Base-by-base conservation (phyloP, 64 coral and sea anemone genomes). In the Dendronephthya gigantea region DNA sequence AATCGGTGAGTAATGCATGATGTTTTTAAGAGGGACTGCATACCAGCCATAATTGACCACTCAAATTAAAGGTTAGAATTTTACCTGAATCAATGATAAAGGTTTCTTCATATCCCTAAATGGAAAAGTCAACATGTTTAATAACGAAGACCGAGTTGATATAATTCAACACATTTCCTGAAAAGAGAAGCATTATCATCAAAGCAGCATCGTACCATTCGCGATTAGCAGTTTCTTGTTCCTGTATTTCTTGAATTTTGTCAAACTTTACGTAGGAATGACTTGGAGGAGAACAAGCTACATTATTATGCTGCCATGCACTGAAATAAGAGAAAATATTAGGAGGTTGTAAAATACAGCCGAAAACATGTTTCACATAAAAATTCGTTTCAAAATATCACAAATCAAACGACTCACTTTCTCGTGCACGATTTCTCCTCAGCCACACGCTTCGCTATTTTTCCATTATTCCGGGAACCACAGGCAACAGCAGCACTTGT, bases 41-140 rank as follows among this genome's bases (percentile, higher is more conserved):
- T n/a, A n/a, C n/a, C n/a, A n/a, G 58, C 2, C 58, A 66, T 5
- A 66, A 66, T 6, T n/a, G 6, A 66, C 58, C 3, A 15, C 58
- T 6, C 41, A 6, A 6, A 30, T 66, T 66, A 17, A 6, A 66
- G 58, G 14, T 9, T 79, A 17, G 10, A 2, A 16, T 35, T 33
- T 9, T 33, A 79, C 72, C 36, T 79, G 72, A 79, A 79, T 79
- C 36, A 79, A 79, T 6, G 72, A 79, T 29, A 79, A 79, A 16
- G 72, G 72, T 79, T 79, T 79, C 28, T 79, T 79, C 36, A 34
- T 79, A 39, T 79, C 29, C 29, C 72, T 79, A 79, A 28, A 34
- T 5, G 22, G 58, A 66, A 66, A n/a, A 66, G 29, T 7, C 2
- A 66, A 66, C 29, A 45, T 45, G 4, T 45, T 6, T 45, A 45